Evolutionary conservation across 2,113 vertebrate species (phyloP).

Genomic region (Pseudopodoces humilis): DNA sequence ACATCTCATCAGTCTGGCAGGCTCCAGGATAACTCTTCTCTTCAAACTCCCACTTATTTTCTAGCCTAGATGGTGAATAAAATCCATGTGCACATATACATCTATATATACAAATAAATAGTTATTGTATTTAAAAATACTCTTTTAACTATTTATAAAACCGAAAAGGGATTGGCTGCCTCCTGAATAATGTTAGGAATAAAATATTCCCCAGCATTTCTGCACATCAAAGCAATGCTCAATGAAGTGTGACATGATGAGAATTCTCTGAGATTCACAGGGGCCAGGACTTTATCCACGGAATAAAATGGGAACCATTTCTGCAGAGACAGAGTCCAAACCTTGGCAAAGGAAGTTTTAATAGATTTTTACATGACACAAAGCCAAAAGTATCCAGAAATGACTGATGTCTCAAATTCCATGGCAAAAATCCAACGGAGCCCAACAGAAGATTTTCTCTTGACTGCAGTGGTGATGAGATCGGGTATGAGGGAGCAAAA

Average conservation of each 20-base stretch:
- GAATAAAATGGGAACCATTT: conserved; percentile 39
- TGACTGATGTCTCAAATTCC: conserved; percentile 50
- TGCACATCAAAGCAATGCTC: background rate
- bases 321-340: conserved; percentile 49
- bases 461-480: background rate
- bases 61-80: background rate
- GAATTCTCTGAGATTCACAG: background rate
- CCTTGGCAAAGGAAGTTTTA: conserved; percentile 53
- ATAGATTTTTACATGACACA: conserved; percentile 50
- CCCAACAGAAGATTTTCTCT: conserved; percentile 23
- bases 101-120: background rate
- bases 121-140: background rate
- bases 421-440: background rate
- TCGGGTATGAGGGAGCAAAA: conserved; percentile 19
- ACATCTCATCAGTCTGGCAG: background rate
- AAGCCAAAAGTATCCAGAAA: conserved; percentile 47
- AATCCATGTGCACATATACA: background rate
- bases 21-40: background rate
- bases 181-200: background rate
- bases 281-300: background rate
- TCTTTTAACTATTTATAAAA: background rate
- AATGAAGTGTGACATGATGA: conserved; percentile 35
- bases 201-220: background rate
- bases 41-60: background rate
- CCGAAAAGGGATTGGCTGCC: background rate